Evolutionary conservation across 2,113 vertebrate species (phyloP), one percentile per base, ranked within the genome.

Genomic region (Chrysemys picta): DNA sequence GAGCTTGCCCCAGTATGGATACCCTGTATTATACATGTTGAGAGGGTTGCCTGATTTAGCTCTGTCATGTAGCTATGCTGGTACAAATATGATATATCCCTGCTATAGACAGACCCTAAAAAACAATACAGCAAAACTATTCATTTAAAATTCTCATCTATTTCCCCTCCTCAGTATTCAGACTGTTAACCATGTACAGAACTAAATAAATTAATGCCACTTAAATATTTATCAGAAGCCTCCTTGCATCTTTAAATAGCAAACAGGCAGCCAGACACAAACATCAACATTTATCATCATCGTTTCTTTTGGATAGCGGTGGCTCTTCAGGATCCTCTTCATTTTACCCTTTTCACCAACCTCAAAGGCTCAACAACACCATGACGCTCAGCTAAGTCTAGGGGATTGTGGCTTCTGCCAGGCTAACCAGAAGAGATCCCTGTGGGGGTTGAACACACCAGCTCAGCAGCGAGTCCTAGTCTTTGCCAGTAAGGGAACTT

Each of bases 201-300:
- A 85, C 91, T 96, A 96, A 94, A 96, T 96, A 93, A 96, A 95
- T 95, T 85, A 93, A 80, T 93, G 82, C 84, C 89, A 50, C 86
- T 96, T 96, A 83, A 97, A 96, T 97, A 97, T 97, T 97, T 96
- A 97, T 96, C 93, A 93, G 95, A 79, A 45, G n/a, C 96, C 86
- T 96, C 89, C 42, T 80, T 94, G 88, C 35, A 57, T 92, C 87
- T 86, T 95, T 95, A 95, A 96, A 94, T 1, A 92, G 79, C 84
- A 96, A 94, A 82, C 81, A 91, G 65, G 65, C 96, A 93, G 81
- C 29, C 75, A 79, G 82, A 92, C 85, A 75, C 84, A 95, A 88
- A 88, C 79, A 93, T 54, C 79, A 85, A 50, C 10, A 0, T 21
- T 31, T 38, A 38, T 90, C 82, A 45, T 9, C 81, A 82, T 59